These are phyloP conservation scores for Sebastes trivittatus DNA, from an alignment of 2,797 vertebrate genomes.

Conservation along the genomic window DNA sequence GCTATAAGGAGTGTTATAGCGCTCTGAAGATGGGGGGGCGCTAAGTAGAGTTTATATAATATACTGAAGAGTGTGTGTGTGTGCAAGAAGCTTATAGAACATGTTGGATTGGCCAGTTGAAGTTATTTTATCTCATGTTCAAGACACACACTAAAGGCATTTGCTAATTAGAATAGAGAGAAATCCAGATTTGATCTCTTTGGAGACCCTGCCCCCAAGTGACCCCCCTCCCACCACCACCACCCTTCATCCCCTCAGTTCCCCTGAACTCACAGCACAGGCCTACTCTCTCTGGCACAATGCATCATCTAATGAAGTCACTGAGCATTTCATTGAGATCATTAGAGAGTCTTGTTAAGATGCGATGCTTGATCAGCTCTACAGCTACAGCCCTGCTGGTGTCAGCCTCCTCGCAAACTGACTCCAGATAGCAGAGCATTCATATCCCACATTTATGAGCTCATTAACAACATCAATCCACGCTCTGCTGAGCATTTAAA, in stretches of 20 bases:
- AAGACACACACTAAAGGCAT: not conserved
- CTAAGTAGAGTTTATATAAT: not conserved
- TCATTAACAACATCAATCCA: not conserved
- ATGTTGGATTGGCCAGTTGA: not conserved
- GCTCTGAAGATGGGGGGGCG: not conserved
- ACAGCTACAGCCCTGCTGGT: constrained; percentile 14
- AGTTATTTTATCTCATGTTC: not conserved
- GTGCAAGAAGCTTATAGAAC: not conserved
- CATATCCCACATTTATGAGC: not conserved
- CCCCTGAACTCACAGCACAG: not conserved
- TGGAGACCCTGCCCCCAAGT: not conserved
- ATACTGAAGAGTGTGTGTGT: too few species aligned
- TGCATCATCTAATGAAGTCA: constrained; percentile 71
- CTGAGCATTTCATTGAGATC: constrained; percentile 74
- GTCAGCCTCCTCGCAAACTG: not conserved
- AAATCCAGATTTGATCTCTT: constrained; percentile 12
- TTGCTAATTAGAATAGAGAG: constrained; percentile 61
- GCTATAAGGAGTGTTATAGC: not conserved
- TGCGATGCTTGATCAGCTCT: constrained; percentile 74
- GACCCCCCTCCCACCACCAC: too few species aligned
- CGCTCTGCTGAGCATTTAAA: not conserved
- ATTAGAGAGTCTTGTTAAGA: constrained; percentile 75
- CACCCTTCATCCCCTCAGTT: not conserved
- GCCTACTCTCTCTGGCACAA: constrained; percentile 35
- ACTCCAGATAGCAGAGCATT: not conserved